Evolutionary conservation across 2,797 vertebrate species (phyloP).

Genomic region (Macropodus opercularis): DNA sequence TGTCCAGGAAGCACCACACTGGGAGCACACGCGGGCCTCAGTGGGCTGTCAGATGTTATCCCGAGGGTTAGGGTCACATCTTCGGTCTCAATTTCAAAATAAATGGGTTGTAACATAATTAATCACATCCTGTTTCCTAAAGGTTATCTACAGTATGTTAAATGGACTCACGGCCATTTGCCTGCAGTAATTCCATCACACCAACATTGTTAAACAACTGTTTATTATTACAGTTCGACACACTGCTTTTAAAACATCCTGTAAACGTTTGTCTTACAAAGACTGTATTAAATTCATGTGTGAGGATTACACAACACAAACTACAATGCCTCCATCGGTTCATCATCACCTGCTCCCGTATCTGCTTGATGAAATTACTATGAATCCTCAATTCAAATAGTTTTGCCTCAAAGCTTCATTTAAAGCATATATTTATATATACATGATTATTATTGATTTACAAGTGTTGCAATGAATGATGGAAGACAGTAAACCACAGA

Average conservation of each 20-base stretch:
- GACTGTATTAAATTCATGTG: no score
- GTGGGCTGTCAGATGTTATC: constrained; percentile 16
- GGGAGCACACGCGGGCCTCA: constrained; percentile 34
- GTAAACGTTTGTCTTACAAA: not conserved
- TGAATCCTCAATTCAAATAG: no score
- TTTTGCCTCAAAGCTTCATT: no score
- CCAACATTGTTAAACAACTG: not conserved
- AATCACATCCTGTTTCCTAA: constrained; percentile 18
- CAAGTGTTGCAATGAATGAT: no score
- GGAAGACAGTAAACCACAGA: no score
- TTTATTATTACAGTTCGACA: not conserved
- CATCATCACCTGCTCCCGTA: no score
- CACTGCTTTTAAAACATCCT: not conserved
- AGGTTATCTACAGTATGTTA: constrained; percentile 2
- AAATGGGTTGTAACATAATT: constrained; percentile 45
- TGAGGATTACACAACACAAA: no score
- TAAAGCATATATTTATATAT: no score
- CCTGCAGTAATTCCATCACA: not conserved
- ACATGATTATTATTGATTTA: no score
- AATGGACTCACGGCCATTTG: not conserved
- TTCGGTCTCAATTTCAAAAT: constrained; percentile 31
- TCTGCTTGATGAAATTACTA: no score
- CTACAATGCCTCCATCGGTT: no score
- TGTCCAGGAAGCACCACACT: constrained; percentile 18
- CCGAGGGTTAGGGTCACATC: constrained; percentile 7